Percentiles rank a stretch among this genome's conserved stretches.
These are phyloP conservation scores for Odontothrips loti DNA, from an alignment of 2,888 invertebrate species.

Conservation along the genomic window DNA sequence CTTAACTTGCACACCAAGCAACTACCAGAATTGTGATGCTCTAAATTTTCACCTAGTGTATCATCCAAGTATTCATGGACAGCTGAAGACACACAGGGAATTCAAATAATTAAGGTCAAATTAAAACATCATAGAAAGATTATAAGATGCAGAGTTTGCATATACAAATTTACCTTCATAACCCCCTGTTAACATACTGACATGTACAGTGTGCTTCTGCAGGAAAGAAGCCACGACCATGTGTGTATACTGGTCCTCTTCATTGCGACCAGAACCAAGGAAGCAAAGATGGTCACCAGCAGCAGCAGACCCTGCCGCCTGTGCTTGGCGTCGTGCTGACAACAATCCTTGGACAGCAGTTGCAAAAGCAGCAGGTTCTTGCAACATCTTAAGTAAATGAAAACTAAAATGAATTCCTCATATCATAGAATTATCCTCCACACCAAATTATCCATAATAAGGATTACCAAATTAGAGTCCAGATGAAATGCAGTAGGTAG, in stretches of 20 bases:
- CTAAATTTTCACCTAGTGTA: conserved; percentile 71
- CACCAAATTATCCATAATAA: conserved; percentile 27
- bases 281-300: conserved; percentile 87
- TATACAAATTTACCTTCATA: conserved; percentile 54
- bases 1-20: conserved; percentile 71
- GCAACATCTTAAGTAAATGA: conserved; percentile 69
- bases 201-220: conserved; percentile 87
- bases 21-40: conserved; percentile 74
- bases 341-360: conserved; percentile 90
- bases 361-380: conserved; percentile 90
- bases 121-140: neutral
- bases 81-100: conserved; percentile 39
- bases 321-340: conserved; percentile 81
- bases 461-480: conserved; percentile 79
- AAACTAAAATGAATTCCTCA: neutral
- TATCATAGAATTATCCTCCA: neutral
- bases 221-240: conserved; percentile 98
- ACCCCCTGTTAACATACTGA: conserved; percentile 88
- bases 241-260: conserved; percentile 92
- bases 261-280: conserved; percentile 87
- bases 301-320: conserved; percentile 80
- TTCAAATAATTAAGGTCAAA: neutral
- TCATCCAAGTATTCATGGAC: conserved; percentile 43
- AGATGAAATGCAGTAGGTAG: conserved; percentile 96
- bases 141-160: too few species aligned